Base-by-base conservation (phyloP, 2,113 vertebrate species). In the Trematomus loennbergii region DNA sequence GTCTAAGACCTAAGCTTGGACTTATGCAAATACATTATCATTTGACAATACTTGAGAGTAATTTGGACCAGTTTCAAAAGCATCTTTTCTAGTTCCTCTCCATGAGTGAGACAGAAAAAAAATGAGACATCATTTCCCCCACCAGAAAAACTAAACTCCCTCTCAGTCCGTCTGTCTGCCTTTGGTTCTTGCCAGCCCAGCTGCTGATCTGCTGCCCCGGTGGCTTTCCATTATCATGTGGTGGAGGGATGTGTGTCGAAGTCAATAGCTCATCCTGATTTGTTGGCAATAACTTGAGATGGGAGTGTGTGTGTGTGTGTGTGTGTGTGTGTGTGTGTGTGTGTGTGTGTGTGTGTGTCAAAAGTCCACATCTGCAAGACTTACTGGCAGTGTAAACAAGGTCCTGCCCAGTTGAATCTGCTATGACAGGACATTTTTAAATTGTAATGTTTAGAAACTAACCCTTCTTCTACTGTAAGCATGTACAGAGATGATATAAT, bases 181-280 rank as follows among this genome's bases (percentile, higher is more conserved):
- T 84, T 22, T 46, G 66, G 50, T 64, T 82, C 43, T 71, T 78
- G 53, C 76, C 81, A 83, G 74, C 68, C 77, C 71, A 85, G 87
- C 83, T 91, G 82, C 67, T 86, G 74, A 87, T 87, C 68, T 75
- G 81, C 55, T 74, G 85, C 64, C 75, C 61, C 50, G 65, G 64
- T 68, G 81, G 72, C 80, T 84, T 60, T 82, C 65, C 78, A 79
- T 89, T 84, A 84, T 84, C 65, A 78, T 78, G 78, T 81, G 73
- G 54, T 78, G 82, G 43, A 75, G 45, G 65, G 74, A 50, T 79
- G 48, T 82, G 80, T 65, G 72, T 59, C 64, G 43, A 77, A 86
- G 86, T 89, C 85, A 83, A 85, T 85, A 85, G 65, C 78, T 84
- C 78, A 85, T 15, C 72, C 78, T 76, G 84, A 75, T 87, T 68